phyloP scores from a whole-genome alignment of 2,888 invertebrate genomes.

The Drosophila recens region DNA sequence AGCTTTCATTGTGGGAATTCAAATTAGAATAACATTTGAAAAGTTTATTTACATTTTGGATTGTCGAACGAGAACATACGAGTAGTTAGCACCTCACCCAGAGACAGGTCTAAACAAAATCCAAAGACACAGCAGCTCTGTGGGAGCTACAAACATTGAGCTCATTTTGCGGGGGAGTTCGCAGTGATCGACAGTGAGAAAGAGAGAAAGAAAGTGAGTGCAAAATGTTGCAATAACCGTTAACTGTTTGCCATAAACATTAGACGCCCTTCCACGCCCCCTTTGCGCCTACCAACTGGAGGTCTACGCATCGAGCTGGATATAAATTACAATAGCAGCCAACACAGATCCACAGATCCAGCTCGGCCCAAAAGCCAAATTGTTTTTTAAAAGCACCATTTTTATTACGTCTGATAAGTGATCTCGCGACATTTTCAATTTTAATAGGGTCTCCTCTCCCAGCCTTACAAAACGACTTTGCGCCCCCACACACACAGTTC shows the following conservation, averaged over 20 bases:
- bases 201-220: slow-evolving; percentile 32
- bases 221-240: slow-evolving; percentile 51
- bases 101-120: slow-evolving; percentile 15
- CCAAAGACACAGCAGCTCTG: slow-evolving; percentile 8
- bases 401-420: slow-evolving; percentile 81
- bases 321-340: slow-evolving; percentile 74
- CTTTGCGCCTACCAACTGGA: neutral
- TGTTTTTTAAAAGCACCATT: slow-evolving; percentile 83
- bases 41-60: slow-evolving; percentile 60
- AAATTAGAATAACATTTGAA: slow-evolving; percentile 70
- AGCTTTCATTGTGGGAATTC: slow-evolving; percentile 73
- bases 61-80: slow-evolving; percentile 43
- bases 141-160: slow-evolving; percentile 31
- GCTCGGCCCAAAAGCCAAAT: slow-evolving; percentile 76
- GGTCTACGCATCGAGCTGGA: slow-evolving; percentile 59
- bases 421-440: slow-evolving; percentile 83
- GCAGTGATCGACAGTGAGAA: neutral
- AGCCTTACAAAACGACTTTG: slow-evolving; percentile 52
- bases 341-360: slow-evolving; percentile 25
- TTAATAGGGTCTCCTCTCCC: slow-evolving; percentile 75
- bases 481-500: slow-evolving; percentile 33
- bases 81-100: slow-evolving; percentile 66
- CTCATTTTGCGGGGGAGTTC: slow-evolving; percentile 20
- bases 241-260: slow-evolving; percentile 51
- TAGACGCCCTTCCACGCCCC: slow-evolving; percentile 37